These are phyloP conservation scores for Actinia tenebrosa DNA, from an alignment of 64 coral and sea anemone species.

Conservation along the genomic window DNA sequence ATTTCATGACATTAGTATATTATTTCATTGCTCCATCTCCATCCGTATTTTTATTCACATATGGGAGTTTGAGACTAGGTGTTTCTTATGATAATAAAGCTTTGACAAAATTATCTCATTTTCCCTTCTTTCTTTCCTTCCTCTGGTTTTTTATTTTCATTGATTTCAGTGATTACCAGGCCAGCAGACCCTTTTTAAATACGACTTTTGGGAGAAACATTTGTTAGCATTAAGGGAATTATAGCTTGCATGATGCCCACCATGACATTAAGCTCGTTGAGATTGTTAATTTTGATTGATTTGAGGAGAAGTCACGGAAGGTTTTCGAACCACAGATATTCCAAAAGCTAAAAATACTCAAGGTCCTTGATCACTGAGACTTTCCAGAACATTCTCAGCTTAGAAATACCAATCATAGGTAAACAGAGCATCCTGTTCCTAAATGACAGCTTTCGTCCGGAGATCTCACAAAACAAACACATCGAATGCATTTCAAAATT, in stretches of 20 bases:
- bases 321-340: neutral
- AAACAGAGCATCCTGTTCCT: neutral
- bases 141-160: neutral
- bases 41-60: too few species aligned
- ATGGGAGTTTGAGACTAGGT: too few species aligned
- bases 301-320: neutral
- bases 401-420: neutral
- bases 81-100: too few species aligned
- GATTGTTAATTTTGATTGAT: neutral
- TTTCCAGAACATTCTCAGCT: neutral
- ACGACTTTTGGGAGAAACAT: neutral
- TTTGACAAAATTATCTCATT: neutral
- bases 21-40: too few species aligned
- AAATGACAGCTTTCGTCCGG: neutral
- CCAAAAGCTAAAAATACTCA: neutral
- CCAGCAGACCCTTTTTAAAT: neutral
- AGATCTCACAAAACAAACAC: neutral
- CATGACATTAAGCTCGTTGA: neutral
- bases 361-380: neutral
- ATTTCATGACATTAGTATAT: too few species aligned
- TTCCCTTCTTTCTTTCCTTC: neutral
- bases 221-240: neutral
- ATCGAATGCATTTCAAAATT: neutral
- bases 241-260: neutral
- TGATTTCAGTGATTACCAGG: neutral